Conservation (phyloP, 2,888 invertebrate species). For the Xylota sylvarum region DNA sequence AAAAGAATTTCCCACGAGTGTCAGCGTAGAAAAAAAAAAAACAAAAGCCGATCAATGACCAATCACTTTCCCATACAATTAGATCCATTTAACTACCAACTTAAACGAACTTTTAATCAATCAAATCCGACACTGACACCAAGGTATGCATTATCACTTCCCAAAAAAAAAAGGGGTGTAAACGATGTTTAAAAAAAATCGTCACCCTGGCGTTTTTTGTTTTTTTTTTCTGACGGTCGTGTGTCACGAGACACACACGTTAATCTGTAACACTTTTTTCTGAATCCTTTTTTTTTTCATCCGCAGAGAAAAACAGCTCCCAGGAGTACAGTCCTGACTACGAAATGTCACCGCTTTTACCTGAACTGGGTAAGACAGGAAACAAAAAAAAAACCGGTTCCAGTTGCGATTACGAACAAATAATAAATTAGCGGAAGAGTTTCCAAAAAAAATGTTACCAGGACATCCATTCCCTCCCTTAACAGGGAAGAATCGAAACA, state of each 20-base stretch:
- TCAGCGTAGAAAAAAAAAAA: neutral
- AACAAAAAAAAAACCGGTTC: constrained; percentile 20
- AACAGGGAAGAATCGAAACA: neutral
- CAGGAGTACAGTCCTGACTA: constrained; percentile 22
- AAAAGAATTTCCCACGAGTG: neutral
- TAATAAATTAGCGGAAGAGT: constrained; percentile 54
- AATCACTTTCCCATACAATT: constrained; percentile 34
- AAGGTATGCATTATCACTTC: constrained; percentile 8
- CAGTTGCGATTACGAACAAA: constrained; percentile 27
- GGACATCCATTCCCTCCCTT: constrained; percentile 12
- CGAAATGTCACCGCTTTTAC: constrained; percentile 21
- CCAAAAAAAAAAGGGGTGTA: constrained; percentile 45
- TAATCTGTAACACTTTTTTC: constrained; percentile 63
- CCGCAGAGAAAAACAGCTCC: constrained; percentile 11
- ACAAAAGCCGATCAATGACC: constrained; percentile 7
- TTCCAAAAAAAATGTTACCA: constrained; percentile 16
- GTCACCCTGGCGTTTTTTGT: constrained; percentile 22
- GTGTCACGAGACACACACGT: constrained; percentile 44
- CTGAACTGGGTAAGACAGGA: constrained; percentile 14
- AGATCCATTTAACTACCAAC: constrained; percentile 29
- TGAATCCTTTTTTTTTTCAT: neutral
- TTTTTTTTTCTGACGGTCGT: constrained; percentile 2
- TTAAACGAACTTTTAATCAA: constrained; percentile 53
- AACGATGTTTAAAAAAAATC: constrained; percentile 30
- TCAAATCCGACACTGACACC: constrained; percentile 38